Base-by-base conservation (phyloP, 2,113 vertebrate genomes). In the Plectropomus leopardus region DNA sequence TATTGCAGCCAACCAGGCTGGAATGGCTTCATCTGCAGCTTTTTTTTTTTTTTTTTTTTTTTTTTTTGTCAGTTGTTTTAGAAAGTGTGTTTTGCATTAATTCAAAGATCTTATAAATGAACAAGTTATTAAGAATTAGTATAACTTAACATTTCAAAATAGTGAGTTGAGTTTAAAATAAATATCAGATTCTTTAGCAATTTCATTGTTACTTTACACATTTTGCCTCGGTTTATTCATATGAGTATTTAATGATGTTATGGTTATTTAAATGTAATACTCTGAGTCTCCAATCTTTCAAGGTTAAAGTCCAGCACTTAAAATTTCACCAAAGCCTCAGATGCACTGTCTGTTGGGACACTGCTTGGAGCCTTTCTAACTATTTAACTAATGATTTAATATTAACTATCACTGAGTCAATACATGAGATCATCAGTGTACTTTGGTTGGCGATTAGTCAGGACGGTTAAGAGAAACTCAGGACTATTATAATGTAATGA, bases 371-470 rank as follows among this genome's bases (percentile, higher is more conserved):
- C 17, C 44, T 24, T 4, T 2, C 24, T 70, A 1, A 44, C 19
- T 23, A 60, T 21, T 24, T n/a, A 45, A 74, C 14, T 63, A 75
- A 64, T 44, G 57, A 23, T 40, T 34, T 26, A 47, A 53, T 36
- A 68, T 55, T 15, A 50, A 57, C 11, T 42, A 32, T 30, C 4
- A 14, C 9, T 0, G 4, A 34, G 21, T 48, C 58, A 21, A 51
- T n/a, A 48, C 17, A 44, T 45, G 24, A 57, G 5, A 34, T 53
- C 4, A 4, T 80, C 16, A 57, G 23, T 44, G 16, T 23, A 50
- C 23, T 67, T 28, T 70, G 51, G 69, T 59, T 58, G 26, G n/a
- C 71, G 21, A 71, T 48, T 72, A n/a, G 63, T 57, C 36, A 40
- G 36, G 34, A 30, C 26, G 10, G 17, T 32, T 57, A 14, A 40